Evolutionary conservation across 2,888 invertebrate species (phyloP), one percentile per base, ranked within the genome.

Genomic region (Coronaproctus castanopsis): DNA sequence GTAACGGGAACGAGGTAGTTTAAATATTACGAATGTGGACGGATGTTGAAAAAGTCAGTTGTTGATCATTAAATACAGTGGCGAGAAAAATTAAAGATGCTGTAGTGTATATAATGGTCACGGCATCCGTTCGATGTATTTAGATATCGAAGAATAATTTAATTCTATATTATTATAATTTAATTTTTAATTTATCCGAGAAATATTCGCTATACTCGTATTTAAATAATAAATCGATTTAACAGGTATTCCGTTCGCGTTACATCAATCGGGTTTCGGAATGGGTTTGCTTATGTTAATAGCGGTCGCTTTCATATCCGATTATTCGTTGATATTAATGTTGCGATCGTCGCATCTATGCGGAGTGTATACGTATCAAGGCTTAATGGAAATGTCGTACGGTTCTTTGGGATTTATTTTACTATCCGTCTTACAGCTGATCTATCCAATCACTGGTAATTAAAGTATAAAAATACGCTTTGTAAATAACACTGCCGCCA

Each of bases 401-500:
- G 88, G 88, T 52, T 77, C 78, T 68, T 77, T 81, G 54, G 87
- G 88, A 19, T 88, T 84, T 72, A 80, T 83, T 67, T 72, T 87
- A 49, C 75, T 87, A 20, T 83, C 86, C 1, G 71, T 80, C 49
- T 73, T 87, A 62, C 88, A 88, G 71, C 87, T 87, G 68, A 76
- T 85, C 67, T 88, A 88, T 73, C 88, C 88, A 1, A 83, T 87
- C 69, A 80, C 87, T 67, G 87, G 87, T 86, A 74, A 76, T 71
- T 68, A 52, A 21, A 62, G n/a, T n/a, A n/a, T n/a, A n/a, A n/a
- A n/a, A n/a, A n/a, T n/a, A n/a, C n/a, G n/a, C n/a, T n/a, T n/a
- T n/a, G n/a, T n/a, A n/a, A n/a, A n/a, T n/a, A n/a, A n/a, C n/a
- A n/a, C n/a, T n/a, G n/a, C n/a, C n/a, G n/a, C n/a, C n/a, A n/a